Conservation (phyloP, 2,797 vertebrate genomes). For the Odontamblyopus rebecca region DNA sequence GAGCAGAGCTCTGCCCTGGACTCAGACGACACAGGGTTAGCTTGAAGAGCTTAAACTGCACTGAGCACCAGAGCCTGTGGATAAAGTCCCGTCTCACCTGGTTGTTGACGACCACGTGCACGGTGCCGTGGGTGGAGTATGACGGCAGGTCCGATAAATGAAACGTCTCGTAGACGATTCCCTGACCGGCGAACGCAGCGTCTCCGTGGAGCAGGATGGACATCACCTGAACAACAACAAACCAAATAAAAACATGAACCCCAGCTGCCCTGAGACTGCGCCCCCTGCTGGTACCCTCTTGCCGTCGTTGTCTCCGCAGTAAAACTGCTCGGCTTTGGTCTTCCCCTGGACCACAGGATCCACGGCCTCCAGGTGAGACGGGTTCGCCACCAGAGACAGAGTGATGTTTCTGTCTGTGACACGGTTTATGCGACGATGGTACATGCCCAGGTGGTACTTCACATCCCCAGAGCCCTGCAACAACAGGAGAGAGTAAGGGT, state of each 20-base stretch:
- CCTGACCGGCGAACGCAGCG: slow-evolving; percentile 93
- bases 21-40: too few species aligned
- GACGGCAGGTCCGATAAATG: slow-evolving; percentile 93
- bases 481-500: neutral
- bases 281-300: slow-evolving; percentile 78
- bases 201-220: slow-evolving; percentile 93
- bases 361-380: slow-evolving; percentile 92
- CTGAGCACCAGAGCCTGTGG: too few species aligned
- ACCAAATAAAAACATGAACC: neutral
- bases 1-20: too few species aligned
- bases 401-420: slow-evolving; percentile 87
- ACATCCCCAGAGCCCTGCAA: slow-evolving; percentile 92
- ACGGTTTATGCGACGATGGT: slow-evolving; percentile 88
- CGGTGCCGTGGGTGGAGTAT: slow-evolving; percentile 91
- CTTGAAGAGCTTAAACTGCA: too few species aligned
- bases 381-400: slow-evolving; percentile 91
- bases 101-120: slow-evolving; percentile 96
- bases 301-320: slow-evolving; percentile 89
- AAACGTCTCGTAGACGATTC: slow-evolving; percentile 95
- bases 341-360: slow-evolving; percentile 96
- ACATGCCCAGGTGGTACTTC: slow-evolving; percentile 96
- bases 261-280: neutral
- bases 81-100: slow-evolving; percentile 76
- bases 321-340: slow-evolving; percentile 96
- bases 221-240: slow-evolving; percentile 84